phyloP scores from a whole-genome alignment of 2,113 vertebrate species.

The Amphiprion percula region DNA sequence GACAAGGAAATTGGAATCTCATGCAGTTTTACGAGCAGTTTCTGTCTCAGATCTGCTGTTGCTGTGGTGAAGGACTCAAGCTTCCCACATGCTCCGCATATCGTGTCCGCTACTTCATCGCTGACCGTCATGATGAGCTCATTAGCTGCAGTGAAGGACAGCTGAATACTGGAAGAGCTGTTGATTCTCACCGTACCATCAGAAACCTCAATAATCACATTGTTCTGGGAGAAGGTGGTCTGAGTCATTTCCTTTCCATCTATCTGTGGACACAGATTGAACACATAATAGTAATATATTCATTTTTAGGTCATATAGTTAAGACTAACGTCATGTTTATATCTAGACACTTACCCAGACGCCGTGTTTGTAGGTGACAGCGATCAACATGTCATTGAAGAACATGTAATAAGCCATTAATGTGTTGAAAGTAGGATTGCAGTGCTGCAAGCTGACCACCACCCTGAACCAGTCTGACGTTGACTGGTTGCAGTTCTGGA shows the following conservation, averaged over 20 bases:
- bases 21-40: not conserved
- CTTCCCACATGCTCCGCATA: slow-evolving; percentile 71
- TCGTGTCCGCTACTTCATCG: slow-evolving; percentile 11
- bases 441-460: slow-evolving; percentile 65
- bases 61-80: slow-evolving; percentile 8
- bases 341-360: slow-evolving; percentile 64
- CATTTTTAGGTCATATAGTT: not conserved
- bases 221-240: slow-evolving; percentile 47
- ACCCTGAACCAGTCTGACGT: slow-evolving; percentile 71
- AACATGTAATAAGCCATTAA: slow-evolving; percentile 54
- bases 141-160: slow-evolving; percentile 58
- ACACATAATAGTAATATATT: slow-evolving; percentile 1
- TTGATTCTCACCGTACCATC: slow-evolving; percentile 56
- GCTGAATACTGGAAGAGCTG: slow-evolving; percentile 57
- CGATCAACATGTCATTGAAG: slow-evolving; percentile 61
- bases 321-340: not conserved
- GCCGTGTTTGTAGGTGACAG: slow-evolving; percentile 45
- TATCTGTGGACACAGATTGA: slow-evolving; percentile 61
- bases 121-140: slow-evolving; percentile 48
- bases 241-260: slow-evolving; percentile 65
- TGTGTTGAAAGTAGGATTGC: slow-evolving; percentile 6
- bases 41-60: not conserved
- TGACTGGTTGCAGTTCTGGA: slow-evolving; percentile 40
- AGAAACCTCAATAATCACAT: slow-evolving; percentile 48
- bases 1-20: not conserved